A percentile compares a stretch with the other conserved stretches of the same genome.
Evolutionary conservation across 1,140 invertebrate species (phyloP).

Genomic region (Bombus pascuorum): DNA sequence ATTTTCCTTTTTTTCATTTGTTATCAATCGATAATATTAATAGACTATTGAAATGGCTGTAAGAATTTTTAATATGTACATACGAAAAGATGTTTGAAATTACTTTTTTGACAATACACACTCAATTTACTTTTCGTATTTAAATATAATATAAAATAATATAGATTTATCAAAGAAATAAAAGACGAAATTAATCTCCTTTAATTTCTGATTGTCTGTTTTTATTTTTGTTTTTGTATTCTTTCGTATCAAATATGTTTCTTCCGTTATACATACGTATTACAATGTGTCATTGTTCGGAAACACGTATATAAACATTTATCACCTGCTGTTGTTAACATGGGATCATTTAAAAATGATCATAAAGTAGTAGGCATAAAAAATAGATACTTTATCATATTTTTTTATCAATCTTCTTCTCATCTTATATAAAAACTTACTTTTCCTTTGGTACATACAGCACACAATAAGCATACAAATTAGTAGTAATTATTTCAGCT

Average conservation of each 20-base stretch:
- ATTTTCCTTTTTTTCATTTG: neutral
- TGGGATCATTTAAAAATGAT: constrained; percentile 8
- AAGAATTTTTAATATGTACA: neutral
- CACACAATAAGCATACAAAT: constrained; percentile 15
- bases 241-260: neutral
- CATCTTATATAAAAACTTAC: constrained; percentile 13
- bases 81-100: neutral
- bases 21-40: neutral
- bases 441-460: constrained; percentile 36
- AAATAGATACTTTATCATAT: neutral
- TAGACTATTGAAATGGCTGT: neutral
- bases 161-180: neutral
- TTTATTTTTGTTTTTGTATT: neutral
- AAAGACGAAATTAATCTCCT: neutral
- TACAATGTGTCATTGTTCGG: neutral
- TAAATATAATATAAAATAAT: neutral
- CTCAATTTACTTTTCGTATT: neutral
- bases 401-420: neutral
- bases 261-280: neutral
- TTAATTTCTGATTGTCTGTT: neutral
- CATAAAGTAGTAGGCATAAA: neutral
- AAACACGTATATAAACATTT: neutral
- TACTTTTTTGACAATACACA: neutral
- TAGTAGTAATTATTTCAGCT: constrained; percentile 13
- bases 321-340: neutral